A percentile compares a stretch with the other conserved stretches of the same genome.
These are phyloP conservation scores for Eptatretus burgeri DNA, from an alignment of 2,113 vertebrate genomes.

Conservation along the genomic window DNA sequence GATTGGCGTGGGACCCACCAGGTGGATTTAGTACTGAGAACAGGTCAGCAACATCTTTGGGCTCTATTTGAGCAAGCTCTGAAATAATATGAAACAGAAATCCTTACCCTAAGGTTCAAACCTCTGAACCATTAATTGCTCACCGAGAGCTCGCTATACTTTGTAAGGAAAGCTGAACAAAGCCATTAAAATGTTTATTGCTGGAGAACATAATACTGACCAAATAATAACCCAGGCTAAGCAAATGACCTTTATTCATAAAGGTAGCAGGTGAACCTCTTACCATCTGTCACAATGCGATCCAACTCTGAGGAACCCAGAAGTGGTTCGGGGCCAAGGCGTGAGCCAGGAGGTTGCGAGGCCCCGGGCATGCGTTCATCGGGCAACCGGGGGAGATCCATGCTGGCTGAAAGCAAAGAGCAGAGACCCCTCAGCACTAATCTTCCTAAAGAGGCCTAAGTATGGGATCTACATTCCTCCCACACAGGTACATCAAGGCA, in stretches of 20 bases:
- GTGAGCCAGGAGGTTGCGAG: slow-evolving; percentile 18
- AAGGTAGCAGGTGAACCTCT: slow-evolving; percentile 12
- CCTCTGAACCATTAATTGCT: too few species aligned
- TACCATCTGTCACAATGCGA: slow-evolving; percentile 91
- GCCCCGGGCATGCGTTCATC: slow-evolving; percentile 16
- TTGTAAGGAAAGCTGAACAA: too few species aligned
- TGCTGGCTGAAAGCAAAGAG: slow-evolving; percentile 24
- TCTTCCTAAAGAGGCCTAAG: too few species aligned
- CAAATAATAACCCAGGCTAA: background rate
- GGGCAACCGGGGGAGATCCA: slow-evolving; percentile 21
- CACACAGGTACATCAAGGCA: too few species aligned
- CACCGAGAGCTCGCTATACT: too few species aligned
- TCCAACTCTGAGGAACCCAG: slow-evolving; percentile 83
- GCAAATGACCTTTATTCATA: slow-evolving; percentile 11
- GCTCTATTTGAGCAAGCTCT: slow-evolving; percentile 24
- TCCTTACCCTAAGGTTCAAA: too few species aligned
- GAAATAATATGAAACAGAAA: background rate
- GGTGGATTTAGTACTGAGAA: slow-evolving; percentile 22
- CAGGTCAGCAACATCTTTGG: slow-evolving; percentile 81
- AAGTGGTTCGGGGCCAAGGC: slow-evolving; percentile 41
- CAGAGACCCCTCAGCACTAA: too few species aligned
- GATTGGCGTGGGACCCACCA: background rate
- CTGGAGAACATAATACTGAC: too few species aligned
- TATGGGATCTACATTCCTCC: too few species aligned
- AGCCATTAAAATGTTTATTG: too few species aligned